Evolutionary conservation across 1,140 invertebrate species (phyloP).

Genomic region (Meloidogyne exigua): DNA sequence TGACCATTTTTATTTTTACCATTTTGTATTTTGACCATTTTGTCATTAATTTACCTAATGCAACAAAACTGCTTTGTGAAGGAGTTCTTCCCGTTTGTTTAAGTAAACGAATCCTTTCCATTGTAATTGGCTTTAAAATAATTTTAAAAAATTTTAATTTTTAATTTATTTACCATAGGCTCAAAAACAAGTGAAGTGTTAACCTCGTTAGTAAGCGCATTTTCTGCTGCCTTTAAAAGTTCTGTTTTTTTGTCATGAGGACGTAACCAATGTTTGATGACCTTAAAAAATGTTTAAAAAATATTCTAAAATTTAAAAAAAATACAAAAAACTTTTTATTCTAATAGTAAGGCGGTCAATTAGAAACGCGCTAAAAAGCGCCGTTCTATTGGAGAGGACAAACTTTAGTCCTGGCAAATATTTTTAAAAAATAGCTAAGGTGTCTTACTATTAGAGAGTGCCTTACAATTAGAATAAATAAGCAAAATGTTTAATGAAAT

Average conservation of each 20-base stretch:
- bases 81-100: conserved; percentile 1
- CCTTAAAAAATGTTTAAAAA: not conserved
- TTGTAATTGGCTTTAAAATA: conserved; percentile 5
- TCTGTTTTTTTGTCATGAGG: not conserved
- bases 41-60: not conserved
- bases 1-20: too few species aligned
- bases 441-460: too few species aligned
- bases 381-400: too few species aligned
- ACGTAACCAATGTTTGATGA: conserved; percentile 35
- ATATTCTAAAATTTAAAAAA: too few species aligned
- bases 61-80: not conserved
- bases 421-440: too few species aligned
- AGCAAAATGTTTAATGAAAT: not conserved
- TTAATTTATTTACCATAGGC: conserved; percentile 25
- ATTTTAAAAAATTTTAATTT: not conserved
- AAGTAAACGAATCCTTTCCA: conserved; percentile 15
- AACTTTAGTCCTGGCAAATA: too few species aligned
- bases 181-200: conserved; percentile 47
- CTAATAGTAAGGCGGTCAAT: too few species aligned
- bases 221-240: conserved; percentile 5
- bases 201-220: conserved; percentile 18
- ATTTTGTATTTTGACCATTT: too few species aligned
- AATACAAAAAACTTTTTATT: too few species aligned
- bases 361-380: too few species aligned
- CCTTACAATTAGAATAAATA: not conserved